A percentile compares a stretch with the other conserved stretches of the same genome.
These are phyloP conservation scores for Megastigmus dorsalis DNA, from an alignment of 2,888 invertebrate genomes.

Conservation along the genomic window DNA sequence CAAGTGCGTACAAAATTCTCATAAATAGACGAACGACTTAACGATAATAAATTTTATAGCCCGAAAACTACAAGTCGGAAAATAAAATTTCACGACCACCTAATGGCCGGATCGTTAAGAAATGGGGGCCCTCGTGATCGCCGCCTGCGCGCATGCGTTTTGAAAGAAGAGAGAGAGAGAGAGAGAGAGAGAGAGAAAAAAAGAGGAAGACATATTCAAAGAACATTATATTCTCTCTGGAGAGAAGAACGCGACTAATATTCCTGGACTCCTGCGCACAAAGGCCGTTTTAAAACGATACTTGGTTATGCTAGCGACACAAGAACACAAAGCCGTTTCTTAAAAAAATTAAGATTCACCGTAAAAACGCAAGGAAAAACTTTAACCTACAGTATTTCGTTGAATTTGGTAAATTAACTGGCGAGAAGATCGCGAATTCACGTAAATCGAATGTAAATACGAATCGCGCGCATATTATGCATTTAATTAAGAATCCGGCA, in stretches of 20 bases:
- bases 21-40: constrained; percentile 47
- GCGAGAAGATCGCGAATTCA: too few species aligned
- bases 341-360: too few species aligned
- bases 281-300: constrained; percentile 27
- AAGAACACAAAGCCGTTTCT: too few species aligned
- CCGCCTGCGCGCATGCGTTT: not conserved
- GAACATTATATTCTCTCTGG: not conserved
- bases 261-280: not conserved
- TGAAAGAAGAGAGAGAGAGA: too few species aligned
- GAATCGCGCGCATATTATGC: not conserved
- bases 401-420: too few species aligned
- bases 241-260: constrained; percentile 16
- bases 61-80: constrained; percentile 40
- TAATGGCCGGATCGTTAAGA: constrained; percentile 44
- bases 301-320: too few species aligned
- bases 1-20: constrained; percentile 39
- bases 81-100: constrained; percentile 49
- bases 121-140: not conserved
- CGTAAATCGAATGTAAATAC: constrained; percentile 40
- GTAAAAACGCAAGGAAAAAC: too few species aligned
- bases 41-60: constrained; percentile 47
- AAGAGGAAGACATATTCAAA: too few species aligned
- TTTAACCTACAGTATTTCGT: too few species aligned
- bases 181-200: too few species aligned
- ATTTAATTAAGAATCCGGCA: constrained; percentile 47